Conservation (phyloP, 35 echinoderm and acorn worm species). For the Patiria miniata region DNA sequence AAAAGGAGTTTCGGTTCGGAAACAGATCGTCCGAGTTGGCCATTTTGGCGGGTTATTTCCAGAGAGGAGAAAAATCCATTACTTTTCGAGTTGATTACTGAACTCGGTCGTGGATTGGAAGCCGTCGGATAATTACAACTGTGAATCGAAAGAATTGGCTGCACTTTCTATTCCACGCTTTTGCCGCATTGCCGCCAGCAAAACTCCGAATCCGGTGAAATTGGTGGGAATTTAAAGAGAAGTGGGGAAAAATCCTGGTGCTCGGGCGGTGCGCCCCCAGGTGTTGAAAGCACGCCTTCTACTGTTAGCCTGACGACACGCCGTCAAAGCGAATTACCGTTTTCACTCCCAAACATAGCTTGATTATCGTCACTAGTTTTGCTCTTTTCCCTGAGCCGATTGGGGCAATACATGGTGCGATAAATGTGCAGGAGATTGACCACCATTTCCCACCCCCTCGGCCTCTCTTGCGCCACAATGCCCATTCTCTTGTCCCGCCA, state of each 20-base stretch:
- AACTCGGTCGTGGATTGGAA: background rate
- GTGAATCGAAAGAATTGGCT: background rate
- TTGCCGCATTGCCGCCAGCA: background rate
- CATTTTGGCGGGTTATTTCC: too few species aligned
- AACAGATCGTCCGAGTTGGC: too few species aligned
- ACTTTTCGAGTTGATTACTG: background rate
- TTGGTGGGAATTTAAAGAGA: background rate
- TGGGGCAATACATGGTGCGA: background rate
- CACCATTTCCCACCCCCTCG: background rate
- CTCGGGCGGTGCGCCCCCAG: background rate
- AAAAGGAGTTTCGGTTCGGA: too few species aligned
- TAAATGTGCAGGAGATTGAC: background rate
- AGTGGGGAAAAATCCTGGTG: background rate
- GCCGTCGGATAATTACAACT: background rate
- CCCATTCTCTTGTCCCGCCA: slow-evolving; percentile 15
- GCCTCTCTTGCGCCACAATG: background rate
- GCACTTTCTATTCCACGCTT: background rate
- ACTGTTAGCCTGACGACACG: background rate
- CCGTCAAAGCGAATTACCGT: background rate
- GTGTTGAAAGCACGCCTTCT: slow-evolving; percentile 19
- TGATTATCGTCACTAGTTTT: background rate
- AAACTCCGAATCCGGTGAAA: background rate
- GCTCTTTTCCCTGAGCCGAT: background rate
- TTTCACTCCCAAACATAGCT: background rate
- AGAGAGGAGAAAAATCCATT: too few species aligned